Evolutionary conservation across 1,140 invertebrate species (phyloP), one percentile per base, ranked within the genome.

Genomic region (Drosophila busckii): DNA sequence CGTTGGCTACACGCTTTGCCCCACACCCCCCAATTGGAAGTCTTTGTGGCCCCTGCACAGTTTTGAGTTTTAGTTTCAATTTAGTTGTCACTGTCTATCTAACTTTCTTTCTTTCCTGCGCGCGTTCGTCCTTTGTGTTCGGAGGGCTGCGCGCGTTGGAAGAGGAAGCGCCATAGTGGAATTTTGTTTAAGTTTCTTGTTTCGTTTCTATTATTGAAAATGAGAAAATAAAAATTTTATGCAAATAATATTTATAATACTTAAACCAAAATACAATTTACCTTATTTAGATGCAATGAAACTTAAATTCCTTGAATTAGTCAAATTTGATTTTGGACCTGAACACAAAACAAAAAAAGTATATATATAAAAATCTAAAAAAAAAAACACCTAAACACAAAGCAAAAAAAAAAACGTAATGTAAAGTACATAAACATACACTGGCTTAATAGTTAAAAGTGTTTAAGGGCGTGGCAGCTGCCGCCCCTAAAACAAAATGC

Each of bases 291-390:
- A 80, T 73, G 75, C 70, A 83, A 84, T 80, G 80, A 84, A 84
- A 84, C 80, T 84, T 84, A 70, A 84, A 84, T 84, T 84, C 80
- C 80, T 84, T 84, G 64, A 80, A 84, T 84, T 84, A 84, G 80
- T 80, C 73, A 84, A 84, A 84, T 84, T 84, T 84, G 59, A 80
- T 84, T 84, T 84, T 84, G 78, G 78, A 84, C 78, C 78, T 84
- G 78, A 84, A 63, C 31, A 60, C 61, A 80, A 62, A 69, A 44
- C 32, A 61, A 71, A 50, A 49, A 55, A 60, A 56, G 35, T 31
- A 34, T 13, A 40, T 29, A 54, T 41, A 54, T 37, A 15, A 65
- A 28, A 63, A 34, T 58, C 44, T 50, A 32, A 75, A 20, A 52
- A 44, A 45, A 56, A 50, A 46, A 69, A 42, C 16, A 32, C 40